phyloP scores from a whole-genome alignment of 1,140 invertebrate species.

The Dufourea novaeangliae region DNA sequence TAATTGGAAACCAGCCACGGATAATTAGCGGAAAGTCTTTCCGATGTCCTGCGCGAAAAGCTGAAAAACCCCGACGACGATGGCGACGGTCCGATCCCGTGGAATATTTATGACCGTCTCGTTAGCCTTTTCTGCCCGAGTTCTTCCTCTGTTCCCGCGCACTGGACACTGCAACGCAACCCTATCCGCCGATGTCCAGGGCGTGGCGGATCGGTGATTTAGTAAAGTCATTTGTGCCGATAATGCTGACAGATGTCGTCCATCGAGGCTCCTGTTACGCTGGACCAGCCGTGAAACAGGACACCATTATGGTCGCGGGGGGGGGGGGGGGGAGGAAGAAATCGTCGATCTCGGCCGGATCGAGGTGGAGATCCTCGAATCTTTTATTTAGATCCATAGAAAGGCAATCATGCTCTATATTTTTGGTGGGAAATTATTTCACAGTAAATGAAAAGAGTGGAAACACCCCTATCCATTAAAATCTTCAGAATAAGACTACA shows the following conservation, averaged over 20 bases:
- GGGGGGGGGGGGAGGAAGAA: conserved; percentile 2
- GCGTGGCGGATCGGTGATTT: conserved; percentile 80
- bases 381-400: too few relatives aligned
- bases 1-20: conserved; percentile 60
- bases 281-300: conserved; percentile 48
- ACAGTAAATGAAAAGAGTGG: too few relatives aligned
- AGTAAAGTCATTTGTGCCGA: conserved; percentile 80
- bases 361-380: neutral
- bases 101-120: conserved; percentile 77
- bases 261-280: conserved; percentile 68
- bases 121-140: conserved; percentile 63
- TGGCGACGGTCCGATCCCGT: conserved; percentile 16
- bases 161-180: conserved; percentile 78
- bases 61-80: conserved; percentile 43
- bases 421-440: too few relatives aligned
- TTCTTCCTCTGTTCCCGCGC: conserved; percentile 46
- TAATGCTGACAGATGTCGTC: conserved; percentile 78
- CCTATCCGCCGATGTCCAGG: conserved; percentile 78
- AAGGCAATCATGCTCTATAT: too few relatives aligned
- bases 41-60: conserved; percentile 13
- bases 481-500: too few relatives aligned
- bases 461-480: too few relatives aligned
- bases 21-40: conserved; percentile 60
- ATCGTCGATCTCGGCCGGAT: neutral
- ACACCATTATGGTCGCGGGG: conserved; percentile 14